Base-by-base conservation (phyloP, 2,888 invertebrate species). In the Macrostomum cliftonense region DNA sequence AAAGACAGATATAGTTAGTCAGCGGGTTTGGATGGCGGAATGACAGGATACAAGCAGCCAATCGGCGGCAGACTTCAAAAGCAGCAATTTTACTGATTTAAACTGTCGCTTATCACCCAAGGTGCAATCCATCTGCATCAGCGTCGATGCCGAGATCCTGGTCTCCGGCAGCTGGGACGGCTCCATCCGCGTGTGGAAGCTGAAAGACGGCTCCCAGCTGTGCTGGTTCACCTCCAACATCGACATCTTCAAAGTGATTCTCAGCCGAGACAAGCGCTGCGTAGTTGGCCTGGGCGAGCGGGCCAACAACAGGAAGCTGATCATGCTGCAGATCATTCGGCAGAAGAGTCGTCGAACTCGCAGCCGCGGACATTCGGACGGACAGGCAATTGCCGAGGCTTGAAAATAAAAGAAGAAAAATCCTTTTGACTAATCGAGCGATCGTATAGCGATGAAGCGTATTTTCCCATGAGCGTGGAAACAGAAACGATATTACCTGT, bases 241-340 rank as follows among this genome's bases (percentile, higher is more conserved):
- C 5, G 68, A 70, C 51, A 62, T 70, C 51, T 68, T 70, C 61
- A 58, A 60, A 49, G 63, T 68, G 44, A 61, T 63, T 39, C 62
- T 70, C 58, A 66, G 65, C 54, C 58, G 57, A 43, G 67, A 68
- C 59, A 68, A 67, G 53, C 61, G 63, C 45, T 67, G 67, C 16
- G 65, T 70, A 28, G 69, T 69, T 46, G 68, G 67, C 39, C 62
- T 70, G 9, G 70, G 66, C 7, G 69, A 70, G 58, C 64, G 66
- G 55, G 61, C 54, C 51, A 64, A 63, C 16, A 61, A 68, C 42
- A 54, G 69, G 42, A 70, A 70, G 52, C 57, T 70, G 46, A 63
- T 70, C 54, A 69, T 70, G 67, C 54, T 70, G 49, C 67, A 67
- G 39, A 54, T 53, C 19, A 37, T 53, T 12, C 50, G 51, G 16